Percentiles rank a stretch among this genome's conserved stretches.
Conservation (phyloP, 37 sponge, comb jelly and placozoan species). For the Diacarnus erythraeanus region DNA sequence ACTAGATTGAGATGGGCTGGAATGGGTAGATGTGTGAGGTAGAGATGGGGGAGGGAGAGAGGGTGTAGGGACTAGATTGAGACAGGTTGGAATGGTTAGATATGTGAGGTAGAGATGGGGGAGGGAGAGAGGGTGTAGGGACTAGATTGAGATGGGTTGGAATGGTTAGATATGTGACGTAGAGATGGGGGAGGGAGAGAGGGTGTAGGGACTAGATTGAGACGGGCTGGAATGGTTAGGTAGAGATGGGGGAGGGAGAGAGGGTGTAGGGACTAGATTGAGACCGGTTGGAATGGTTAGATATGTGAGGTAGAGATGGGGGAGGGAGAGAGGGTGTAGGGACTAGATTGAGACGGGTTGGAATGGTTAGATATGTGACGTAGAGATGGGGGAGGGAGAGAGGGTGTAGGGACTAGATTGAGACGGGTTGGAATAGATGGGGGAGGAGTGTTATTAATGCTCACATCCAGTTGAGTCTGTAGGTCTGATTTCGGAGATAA, state of each 20-base stretch:
- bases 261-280: not conserved
- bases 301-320: not conserved
- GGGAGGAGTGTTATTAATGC: not conserved
- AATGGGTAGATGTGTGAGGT: not conserved
- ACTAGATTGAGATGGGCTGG: not conserved
- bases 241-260: not conserved
- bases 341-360: not conserved
- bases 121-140: no score
- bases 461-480: slow-evolving; percentile 36
- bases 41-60: not conserved
- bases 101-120: no score
- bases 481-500: slow-evolving; percentile 36
- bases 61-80: not conserved
- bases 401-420: not conserved
- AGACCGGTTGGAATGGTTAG: not conserved
- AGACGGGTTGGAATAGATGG: not conserved
- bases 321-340: not conserved
- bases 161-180: not conserved
- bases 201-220: not conserved
- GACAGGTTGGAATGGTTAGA: not conserved
- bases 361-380: not conserved
- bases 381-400: not conserved
- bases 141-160: not conserved
- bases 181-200: not conserved
- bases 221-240: not conserved